Evolutionary conservation across 2,797 vertebrate genomes (phyloP), one percentile per base, ranked within the genome.

Genomic region (Benthosema pterotum): DNA sequence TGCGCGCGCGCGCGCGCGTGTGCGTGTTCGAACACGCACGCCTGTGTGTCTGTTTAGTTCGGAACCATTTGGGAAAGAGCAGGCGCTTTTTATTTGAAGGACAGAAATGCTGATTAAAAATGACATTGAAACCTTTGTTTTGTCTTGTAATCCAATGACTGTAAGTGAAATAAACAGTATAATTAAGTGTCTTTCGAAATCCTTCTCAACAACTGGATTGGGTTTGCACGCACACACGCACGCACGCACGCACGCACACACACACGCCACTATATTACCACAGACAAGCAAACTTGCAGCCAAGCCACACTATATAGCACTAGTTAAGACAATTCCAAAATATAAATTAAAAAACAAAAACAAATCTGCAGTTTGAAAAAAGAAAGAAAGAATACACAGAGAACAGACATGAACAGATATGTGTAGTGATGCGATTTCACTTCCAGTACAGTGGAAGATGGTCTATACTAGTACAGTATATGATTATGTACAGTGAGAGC

Each of bases 61-160:
- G 80, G 57, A 75, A 62, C 84, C 74, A 84, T 72, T 85, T 71
- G 63, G 80, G 84, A 83, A 75, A 70, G 53, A 70, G 53, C 84
- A 88, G 80, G 77, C 79, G 53, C 77, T 38, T 38, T 11, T 38
- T 11, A 47, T n/a, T 25, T 52, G 25, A 57, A 0, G 22, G 4
- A 50, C 16, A 11, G 11, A n/a, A 2, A 13, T 5, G 9, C 5
- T 45, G 61, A 15, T 52, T 57, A 3, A 7, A 11, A 22, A 25
- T 18, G 4, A 60, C 7, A 12, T 5, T 1, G 11, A 2, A 16
- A 22, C 2, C 5, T 0, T 52, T 12, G 47, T n/a, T 28, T 25
- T 42, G 1, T 4, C 22, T 22, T 51, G 52, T 49, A 45, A 54
- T 14, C 7, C 5, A 45, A 1, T 52, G 8, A 14, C 28, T 47